Evolutionary conservation across 2,113 vertebrate genomes (phyloP).

Genomic region (Chaetura pelagica): DNA sequence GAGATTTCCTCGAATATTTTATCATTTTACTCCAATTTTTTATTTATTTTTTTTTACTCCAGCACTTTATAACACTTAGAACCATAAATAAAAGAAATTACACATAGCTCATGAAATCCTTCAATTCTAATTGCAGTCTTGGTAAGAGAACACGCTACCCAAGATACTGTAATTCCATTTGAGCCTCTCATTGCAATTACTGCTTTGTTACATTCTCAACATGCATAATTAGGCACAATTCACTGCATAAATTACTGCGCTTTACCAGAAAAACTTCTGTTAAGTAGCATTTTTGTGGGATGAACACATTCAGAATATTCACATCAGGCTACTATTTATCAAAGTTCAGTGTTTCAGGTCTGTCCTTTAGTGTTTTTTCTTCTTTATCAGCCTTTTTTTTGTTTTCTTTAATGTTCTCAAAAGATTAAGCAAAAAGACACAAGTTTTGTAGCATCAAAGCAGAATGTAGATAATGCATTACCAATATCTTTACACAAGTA

Average conservation of each 20-base stretch:
- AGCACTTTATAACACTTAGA: not conserved
- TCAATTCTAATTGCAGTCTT: not conserved
- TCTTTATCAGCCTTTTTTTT: not conserved
- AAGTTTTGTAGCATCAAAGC: not conserved
- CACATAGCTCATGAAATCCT: not conserved
- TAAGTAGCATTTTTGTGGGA: not conserved
- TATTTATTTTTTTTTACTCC: not conserved
- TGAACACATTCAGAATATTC: not conserved
- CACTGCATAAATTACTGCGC: not conserved
- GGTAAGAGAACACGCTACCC: not conserved
- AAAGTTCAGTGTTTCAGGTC: not conserved
- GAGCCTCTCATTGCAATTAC: not conserved
- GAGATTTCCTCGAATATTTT: not conserved
- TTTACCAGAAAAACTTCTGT: not conserved
- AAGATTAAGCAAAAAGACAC: not conserved
- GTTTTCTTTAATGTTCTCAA: not conserved
- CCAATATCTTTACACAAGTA: not conserved
- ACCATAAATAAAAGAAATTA: not conserved
- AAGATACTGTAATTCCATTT: not conserved
- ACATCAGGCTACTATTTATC: not conserved
- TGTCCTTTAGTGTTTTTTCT: not conserved
- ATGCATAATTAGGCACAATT: slow-evolving; percentile 1
- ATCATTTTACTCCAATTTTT: not conserved
- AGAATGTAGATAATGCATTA: not conserved
- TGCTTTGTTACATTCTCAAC: slow-evolving; percentile 5